Percentiles rank a stretch among this genome's conserved stretches.
These are phyloP conservation scores for Chitala chitala DNA, from an alignment of 2,113 vertebrate genomes.

Conservation along the genomic window DNA sequence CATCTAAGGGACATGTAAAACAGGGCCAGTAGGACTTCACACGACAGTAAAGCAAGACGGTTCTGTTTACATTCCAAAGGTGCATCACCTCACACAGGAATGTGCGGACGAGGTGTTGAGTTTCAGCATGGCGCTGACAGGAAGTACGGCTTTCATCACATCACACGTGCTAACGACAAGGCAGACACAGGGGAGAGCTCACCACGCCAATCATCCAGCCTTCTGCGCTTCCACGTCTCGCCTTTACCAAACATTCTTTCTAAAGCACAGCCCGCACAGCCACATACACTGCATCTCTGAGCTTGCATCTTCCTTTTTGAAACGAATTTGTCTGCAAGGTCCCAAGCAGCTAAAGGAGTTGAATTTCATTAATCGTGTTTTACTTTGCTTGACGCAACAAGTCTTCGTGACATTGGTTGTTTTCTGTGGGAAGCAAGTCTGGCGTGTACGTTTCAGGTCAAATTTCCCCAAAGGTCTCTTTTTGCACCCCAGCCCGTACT, in stretches of 20 bases:
- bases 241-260: not conserved
- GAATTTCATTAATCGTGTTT: too few relatives aligned
- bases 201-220: not conserved
- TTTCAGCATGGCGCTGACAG: not conserved
- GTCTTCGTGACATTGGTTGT: too few relatives aligned
- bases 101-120: conserved; percentile 7
- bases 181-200: not conserved
- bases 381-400: too few relatives aligned
- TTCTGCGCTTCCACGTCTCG: not conserved
- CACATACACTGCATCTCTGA: not conserved
- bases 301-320: too few relatives aligned
- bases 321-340: too few relatives aligned
- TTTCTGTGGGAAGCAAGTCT: too few relatives aligned
- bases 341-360: too few relatives aligned
- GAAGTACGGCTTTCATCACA: not conserved
- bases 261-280: not conserved
- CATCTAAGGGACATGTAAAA: too few relatives aligned
- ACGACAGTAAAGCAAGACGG: not conserved
- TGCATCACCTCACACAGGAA: conserved; percentile 12
- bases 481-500: not conserved
- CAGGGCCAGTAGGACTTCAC: not conserved
- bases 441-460: too few relatives aligned
- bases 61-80: conserved; percentile 19
- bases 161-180: conserved; percentile 7
- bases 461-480: not conserved